Evolutionary conservation across 1,140 invertebrate species (phyloP), one percentile per base, ranked within the genome.

Genomic region (Holcopasites calliopsidis): DNA sequence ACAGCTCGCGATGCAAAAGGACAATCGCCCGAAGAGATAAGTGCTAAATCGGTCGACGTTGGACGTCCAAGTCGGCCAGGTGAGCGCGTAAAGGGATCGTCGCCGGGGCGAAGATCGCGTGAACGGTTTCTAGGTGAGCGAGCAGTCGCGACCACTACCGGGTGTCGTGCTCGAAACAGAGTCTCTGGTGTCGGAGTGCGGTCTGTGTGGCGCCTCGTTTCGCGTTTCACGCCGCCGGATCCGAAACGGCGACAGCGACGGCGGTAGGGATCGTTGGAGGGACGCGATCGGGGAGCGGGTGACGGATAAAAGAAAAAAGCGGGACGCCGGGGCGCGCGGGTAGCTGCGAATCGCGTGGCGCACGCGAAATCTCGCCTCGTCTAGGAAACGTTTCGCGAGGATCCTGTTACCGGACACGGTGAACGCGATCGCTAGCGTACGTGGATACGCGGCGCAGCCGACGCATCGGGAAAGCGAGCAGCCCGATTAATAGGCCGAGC

Each of bases 381-480:
- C 81, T 77, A 82, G 81, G 86, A 86, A 86, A 80, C 71, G 64
- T 66, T 33, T 72, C 60, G 61, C 72, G 83, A 74, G 68, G 87
- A 88, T 88, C 83, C 82, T 87, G 85, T 88, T 88, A 88, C 87
- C 74, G 47, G 44, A 47, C 31, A 49, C 58, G 58, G 6, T 4
- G 16, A 7, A 28, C 16, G 16, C 28, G 21, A 10, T 28, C n/a
- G 4, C n/a, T 7, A 55, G 54, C 28, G 10, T 16, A 52, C 5
- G 49, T 23, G 49, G 6, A 23, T 5, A 18, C 55, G n/a, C 68
- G 57, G 38, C 21, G 57, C 23, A 58, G n/a, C 42, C 42, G 28
- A 49, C 44, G 69, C 77, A 85, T 73, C 82, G 87, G 85, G 84
- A 88, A 88, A 88, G 87, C 87, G 80, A 87, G 87, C 75, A 78